phyloP scores from a whole-genome alignment of 2,888 invertebrate species.

The Chrysolina oricalcia region DNA sequence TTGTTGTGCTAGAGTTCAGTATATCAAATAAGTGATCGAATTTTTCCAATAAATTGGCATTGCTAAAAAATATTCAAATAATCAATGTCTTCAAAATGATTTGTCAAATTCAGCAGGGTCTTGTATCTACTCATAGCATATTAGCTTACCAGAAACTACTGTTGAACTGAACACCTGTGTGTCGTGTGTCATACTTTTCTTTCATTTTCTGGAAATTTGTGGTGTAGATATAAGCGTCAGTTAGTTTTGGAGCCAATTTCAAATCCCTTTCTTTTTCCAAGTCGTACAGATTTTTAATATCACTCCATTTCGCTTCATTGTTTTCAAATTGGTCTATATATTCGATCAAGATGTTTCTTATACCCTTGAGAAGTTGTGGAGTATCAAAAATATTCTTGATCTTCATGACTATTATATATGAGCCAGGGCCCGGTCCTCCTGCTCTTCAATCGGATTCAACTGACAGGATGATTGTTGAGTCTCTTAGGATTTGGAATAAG shows the following conservation, averaged over 20 bases:
- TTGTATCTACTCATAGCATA: background rate
- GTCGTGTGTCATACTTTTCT: conserved; percentile 50
- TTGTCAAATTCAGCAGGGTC: too few species aligned
- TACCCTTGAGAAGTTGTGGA: conserved; percentile 22
- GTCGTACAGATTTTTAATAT: background rate
- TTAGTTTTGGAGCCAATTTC: conserved; percentile 25
- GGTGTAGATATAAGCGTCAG: conserved; percentile 25
- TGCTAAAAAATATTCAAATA: conserved; percentile 26
- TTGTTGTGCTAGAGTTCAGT: too few species aligned
- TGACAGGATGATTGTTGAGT: too few species aligned
- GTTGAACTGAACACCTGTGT: conserved; percentile 43
- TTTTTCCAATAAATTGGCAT: conserved; percentile 12
- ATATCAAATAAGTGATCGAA: too few species aligned
- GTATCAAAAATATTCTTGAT: too few species aligned
- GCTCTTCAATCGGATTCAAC: too few species aligned
- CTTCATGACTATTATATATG: too few species aligned
- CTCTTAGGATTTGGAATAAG: too few species aligned
- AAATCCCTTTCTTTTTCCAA: conserved; percentile 21
- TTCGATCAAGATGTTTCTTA: conserved; percentile 16
- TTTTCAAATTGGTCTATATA: conserved; percentile 8
- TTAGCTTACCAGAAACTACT: conserved; percentile 31
- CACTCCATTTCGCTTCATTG: conserved; percentile 15
- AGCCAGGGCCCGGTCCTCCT: too few species aligned
- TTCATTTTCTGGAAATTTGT: conserved; percentile 55
- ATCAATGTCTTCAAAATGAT: too few species aligned